Conservation (phyloP, 30 jellyfish, hydroid and myxozoan species). For the Cassiopea xamachana region DNA sequence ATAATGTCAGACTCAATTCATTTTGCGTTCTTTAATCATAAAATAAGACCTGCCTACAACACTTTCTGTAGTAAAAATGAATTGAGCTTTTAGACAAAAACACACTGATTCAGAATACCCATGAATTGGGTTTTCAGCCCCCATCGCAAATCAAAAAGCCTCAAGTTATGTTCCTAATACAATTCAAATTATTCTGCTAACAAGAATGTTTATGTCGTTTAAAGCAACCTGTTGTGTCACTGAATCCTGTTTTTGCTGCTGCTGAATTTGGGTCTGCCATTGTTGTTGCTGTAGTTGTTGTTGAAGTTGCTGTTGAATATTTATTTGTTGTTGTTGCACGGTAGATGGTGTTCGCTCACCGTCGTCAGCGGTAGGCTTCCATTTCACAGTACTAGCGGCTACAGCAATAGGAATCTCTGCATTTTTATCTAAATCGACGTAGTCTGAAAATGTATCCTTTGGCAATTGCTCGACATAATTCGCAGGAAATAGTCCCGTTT, state of each 20-base stretch:
- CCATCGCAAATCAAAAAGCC: no score
- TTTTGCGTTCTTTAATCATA: no score
- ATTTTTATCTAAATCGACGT: conserved; percentile 94
- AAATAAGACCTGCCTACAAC: no score
- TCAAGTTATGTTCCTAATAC: no score
- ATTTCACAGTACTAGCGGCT: neutral
- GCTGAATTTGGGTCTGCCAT: neutral
- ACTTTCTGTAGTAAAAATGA: no score
- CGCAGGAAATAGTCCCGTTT: conserved; percentile 88
- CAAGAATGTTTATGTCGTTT: neutral
- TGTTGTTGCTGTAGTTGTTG: conserved; percentile 4
- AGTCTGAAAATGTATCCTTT: conserved; percentile 82
- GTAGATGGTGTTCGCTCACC: neutral
- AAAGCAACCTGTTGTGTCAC: neutral
- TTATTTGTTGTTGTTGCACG: neutral
- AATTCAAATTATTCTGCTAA: no score
- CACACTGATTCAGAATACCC: no score
- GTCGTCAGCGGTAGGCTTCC: neutral
- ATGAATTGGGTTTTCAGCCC: no score
- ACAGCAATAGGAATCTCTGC: conserved; percentile 41
- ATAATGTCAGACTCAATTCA: no score
- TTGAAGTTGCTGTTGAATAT: neutral
- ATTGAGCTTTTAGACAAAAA: no score
- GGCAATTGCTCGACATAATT: conserved; percentile 84
- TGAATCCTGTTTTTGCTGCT: conserved; percentile 1